Evolutionary conservation across 2,113 vertebrate species (phyloP), one percentile per base, ranked within the genome.

Genomic region (Rutilus rutilus): DNA sequence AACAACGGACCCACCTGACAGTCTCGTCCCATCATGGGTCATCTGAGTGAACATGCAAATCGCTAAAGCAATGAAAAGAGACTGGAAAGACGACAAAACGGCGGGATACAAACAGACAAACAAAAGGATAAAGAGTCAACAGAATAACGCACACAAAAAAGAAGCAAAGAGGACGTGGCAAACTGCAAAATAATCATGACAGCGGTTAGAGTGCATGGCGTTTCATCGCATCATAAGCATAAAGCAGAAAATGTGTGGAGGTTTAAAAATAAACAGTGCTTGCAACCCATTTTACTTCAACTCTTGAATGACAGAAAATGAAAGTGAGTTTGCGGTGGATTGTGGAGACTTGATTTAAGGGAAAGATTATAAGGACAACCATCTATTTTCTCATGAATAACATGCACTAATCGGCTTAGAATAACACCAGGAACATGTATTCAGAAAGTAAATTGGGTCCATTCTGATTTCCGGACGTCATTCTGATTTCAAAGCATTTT

Each of bases 11-110:
- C 93, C 93, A 96, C 95, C 95, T 93, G 91, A 87, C 89, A 89
- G 79, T 91, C 91, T 92, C 90, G 87, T 96, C 93, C 93, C 92
- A 91, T 93, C 92, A 90, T 74, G 92, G 93, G 90, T 92, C 85
- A 93, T 92, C 93, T 94, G 93, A 92, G 91, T 92, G 93, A 94
- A 95, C 94, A 94, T 89, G 94, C 94, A 92, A 93, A 91, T 92
- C 91, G 84, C 92, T 92, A 95, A 92, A 93, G 93, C 92, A 94
- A 95, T 92, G 91, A 94, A 94, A 95, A 94, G 90, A 94, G 92
- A 93, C 94, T 96, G 93, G 87, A 94, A 92, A 91, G 90, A 93
- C 93, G 94, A 93, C 91, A 94, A 94, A 92, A 91, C 87, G 90
- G 90, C 89, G 92, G 86, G 91, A 90, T 54, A 89, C 84, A 87